Base-by-base conservation (phyloP, 1,140 invertebrate species). In the Atopsyche davidsoni region DNA sequence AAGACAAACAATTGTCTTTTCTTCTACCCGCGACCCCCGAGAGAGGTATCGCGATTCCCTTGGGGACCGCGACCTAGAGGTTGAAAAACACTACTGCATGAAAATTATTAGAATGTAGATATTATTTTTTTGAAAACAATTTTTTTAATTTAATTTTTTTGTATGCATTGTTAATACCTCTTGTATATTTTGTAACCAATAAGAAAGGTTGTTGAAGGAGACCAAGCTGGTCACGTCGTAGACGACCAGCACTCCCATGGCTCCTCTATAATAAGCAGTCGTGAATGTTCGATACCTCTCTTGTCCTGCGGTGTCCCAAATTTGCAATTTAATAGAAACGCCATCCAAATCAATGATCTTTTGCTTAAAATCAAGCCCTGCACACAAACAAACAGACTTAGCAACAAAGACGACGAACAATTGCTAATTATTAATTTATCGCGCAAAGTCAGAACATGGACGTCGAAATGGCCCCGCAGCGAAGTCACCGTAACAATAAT, bases 321-420 rank as follows among this genome's bases (percentile, higher is more conserved):
- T 90, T 74, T 92, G 89, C 36, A 92, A 71, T 69, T 92, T 92
- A 48, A 92, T 85, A 44, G 83, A 87, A 43, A 83, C 84, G 2
- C 87, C 88, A 66, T 90, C 86, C 54, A 92, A 69, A 65, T 89
- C 86, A 55, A 92, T 86, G 49, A 89, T 87, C 69, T 91, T 92
- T 68, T 92, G 87, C 72, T 92, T 92, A 65, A 92, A 92, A 73
- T 92, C 89, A 64, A 92, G 89, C 56, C 88, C 88, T 89, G 68
- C 31, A 69, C 3, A 57, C 44, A 21, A 50, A 48, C 9, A 32
- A 25, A 17, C 23, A 1, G 44, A 46, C n/a, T n/a, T n/a, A n/a
- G n/a, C n/a, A n/a, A n/a, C n/a, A n/a, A n/a, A n/a, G n/a, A n/a
- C n/a, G n/a, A n/a, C n/a, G n/a, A n/a, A n/a, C n/a, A n/a, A n/a